Base-by-base conservation (phyloP, 2,888 invertebrate genomes). In the Isotomurus palustris region DNA sequence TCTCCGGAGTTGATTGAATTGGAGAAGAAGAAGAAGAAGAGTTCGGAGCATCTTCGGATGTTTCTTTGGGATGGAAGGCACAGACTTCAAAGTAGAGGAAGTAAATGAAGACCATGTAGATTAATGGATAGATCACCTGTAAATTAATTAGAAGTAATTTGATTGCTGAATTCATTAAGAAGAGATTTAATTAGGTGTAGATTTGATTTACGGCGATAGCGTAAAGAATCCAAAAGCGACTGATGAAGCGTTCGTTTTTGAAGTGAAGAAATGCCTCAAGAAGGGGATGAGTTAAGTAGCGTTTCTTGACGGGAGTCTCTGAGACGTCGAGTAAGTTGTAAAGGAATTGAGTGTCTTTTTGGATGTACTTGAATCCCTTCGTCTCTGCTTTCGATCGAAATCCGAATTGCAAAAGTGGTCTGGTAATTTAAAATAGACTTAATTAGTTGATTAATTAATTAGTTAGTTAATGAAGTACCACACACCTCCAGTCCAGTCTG, bases 21-120 rank as follows among this genome's bases (percentile, higher is more conserved):
- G 25, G 25, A 3, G 29, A 3, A 36, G 10, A 3, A n/a, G 36
- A 27, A 47, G 21, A 21, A 28, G 14, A 36, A 36, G 14, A 12
- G 5, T 19, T 19, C 3, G 36, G 29, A 21, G 49, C 29, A 19
- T 12, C 29, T 3, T 55, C 43, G 17, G 44, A 32, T 2, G 45
- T 25, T 12, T 28, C 14, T 29, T 55, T 29, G 21, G n/a, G n/a
- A n/a, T n/a, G n/a, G n/a, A 54, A 38, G 48, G 56, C 50, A 32
- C 64, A 64, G 5, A 17, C 43, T 14, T 58, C 27, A 19, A 64
- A 61, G 49, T 64, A 64, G 17, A 64, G 43, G 25, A 54, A 59
- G 43, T 56, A 60, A 10, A 61, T 64, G 38, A 64, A 64, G 14
- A 48, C 21, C 54, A 61, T 54, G 47, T 64, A 64, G 1, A 59